Evolutionary conservation across 2,113 vertebrate genomes (phyloP).

Genomic region (Halcyon senegalensis): DNA sequence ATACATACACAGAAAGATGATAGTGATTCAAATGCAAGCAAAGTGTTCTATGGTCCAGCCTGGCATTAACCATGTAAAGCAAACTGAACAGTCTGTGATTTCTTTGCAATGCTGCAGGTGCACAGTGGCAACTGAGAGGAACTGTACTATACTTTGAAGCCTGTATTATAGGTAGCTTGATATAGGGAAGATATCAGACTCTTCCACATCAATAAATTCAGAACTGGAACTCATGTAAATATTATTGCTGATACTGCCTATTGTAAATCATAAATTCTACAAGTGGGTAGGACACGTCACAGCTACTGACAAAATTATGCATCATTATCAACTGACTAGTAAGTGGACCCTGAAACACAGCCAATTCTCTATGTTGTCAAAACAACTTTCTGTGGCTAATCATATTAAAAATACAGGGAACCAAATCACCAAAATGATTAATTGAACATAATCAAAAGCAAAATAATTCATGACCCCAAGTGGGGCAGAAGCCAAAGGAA

Average conservation of each 20-base stretch:
- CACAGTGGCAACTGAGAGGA: not conserved
- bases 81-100: not conserved
- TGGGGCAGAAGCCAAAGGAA: not conserved
- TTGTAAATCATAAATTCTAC: not conserved
- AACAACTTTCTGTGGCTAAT: not conserved
- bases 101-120: not conserved
- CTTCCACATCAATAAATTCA: not conserved
- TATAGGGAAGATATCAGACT: not conserved
- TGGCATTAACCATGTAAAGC: not conserved
- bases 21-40: not conserved
- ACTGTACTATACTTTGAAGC: not conserved
- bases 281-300: not conserved
- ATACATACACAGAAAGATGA: not conserved
- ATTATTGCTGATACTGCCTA: not conserved
- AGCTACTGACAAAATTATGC: not conserved
- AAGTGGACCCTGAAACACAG: not conserved
- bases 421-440: not conserved
- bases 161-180: not conserved
- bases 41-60: not conserved
- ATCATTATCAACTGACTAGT: not conserved
- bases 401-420: not conserved
- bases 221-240: not conserved
- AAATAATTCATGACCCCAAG: not conserved
- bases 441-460: not conserved
- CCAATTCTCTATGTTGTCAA: not conserved